Evolutionary conservation across 2,797 vertebrate genomes (phyloP).

Genomic region (Megaceryle alcyon): DNA sequence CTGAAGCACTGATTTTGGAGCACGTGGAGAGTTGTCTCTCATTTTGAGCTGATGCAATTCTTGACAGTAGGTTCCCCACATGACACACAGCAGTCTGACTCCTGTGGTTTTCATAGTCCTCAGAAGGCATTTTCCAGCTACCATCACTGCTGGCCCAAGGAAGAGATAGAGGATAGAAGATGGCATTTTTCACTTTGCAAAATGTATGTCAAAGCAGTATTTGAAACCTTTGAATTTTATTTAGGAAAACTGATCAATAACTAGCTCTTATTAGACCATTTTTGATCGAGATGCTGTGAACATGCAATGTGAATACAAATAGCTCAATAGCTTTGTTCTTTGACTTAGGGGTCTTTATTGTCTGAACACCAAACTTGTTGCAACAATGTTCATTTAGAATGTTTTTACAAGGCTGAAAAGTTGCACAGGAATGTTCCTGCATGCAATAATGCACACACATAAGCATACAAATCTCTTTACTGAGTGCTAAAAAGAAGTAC

Average conservation of each 20-base stretch:
- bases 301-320: not conserved
- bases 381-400: not conserved
- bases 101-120: not conserved
- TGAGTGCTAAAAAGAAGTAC: not conserved
- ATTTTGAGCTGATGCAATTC: not conserved
- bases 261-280: not conserved
- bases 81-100: not conserved
- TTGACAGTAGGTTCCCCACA: not conserved
- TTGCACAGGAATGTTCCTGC: not conserved
- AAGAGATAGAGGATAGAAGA: not conserved
- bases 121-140: not conserved
- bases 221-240: not conserved
- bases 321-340: not conserved
- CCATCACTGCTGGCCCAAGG: not conserved
- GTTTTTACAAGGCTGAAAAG: conserved; percentile 4
- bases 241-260: not conserved
- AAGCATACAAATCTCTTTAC: conserved; percentile 10
- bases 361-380: not conserved
- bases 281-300: not conserved
- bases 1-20: not conserved
- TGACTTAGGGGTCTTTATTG: not conserved
- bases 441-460: not conserved
- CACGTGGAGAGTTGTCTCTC: not conserved
- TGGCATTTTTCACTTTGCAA: not conserved
- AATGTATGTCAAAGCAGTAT: not conserved